phyloP scores from a whole-genome alignment of 2,113 vertebrate species.

The Lates calcarifer region DNA sequence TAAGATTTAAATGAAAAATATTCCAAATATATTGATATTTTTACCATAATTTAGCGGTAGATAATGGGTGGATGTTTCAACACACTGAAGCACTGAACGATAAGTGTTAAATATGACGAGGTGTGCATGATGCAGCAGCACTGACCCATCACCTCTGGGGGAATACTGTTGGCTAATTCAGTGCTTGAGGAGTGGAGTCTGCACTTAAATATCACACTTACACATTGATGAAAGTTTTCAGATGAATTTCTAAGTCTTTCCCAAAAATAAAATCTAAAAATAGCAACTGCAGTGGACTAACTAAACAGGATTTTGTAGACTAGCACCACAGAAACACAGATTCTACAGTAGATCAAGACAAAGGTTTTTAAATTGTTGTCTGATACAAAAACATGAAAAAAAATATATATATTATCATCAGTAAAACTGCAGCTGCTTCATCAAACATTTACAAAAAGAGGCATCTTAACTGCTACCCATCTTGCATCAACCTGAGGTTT shows the following conservation, averaged over 20 bases:
- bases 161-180: too few relatives aligned
- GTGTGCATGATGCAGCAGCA: too few relatives aligned
- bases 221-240: background rate
- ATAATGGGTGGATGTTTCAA: background rate
- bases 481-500: background rate
- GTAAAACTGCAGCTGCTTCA: background rate
- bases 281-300: too few relatives aligned
- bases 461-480: too few relatives aligned
- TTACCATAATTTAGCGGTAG: background rate
- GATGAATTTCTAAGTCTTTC: background rate
- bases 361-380: background rate
- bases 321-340: too few relatives aligned
- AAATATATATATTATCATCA: background rate
- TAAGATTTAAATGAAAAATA: background rate
- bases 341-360: background rate
- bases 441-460: background rate
- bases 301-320: too few relatives aligned
- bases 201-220: too few relatives aligned
- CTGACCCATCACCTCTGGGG: too few relatives aligned
- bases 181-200: too few relatives aligned
- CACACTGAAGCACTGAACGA: background rate
- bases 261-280: background rate
- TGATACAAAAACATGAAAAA: background rate
- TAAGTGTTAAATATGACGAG: background rate
- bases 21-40: background rate